phyloP scores from a whole-genome alignment of 1,140 invertebrate species.

The Daktulosphaira vitifoliae region DNA sequence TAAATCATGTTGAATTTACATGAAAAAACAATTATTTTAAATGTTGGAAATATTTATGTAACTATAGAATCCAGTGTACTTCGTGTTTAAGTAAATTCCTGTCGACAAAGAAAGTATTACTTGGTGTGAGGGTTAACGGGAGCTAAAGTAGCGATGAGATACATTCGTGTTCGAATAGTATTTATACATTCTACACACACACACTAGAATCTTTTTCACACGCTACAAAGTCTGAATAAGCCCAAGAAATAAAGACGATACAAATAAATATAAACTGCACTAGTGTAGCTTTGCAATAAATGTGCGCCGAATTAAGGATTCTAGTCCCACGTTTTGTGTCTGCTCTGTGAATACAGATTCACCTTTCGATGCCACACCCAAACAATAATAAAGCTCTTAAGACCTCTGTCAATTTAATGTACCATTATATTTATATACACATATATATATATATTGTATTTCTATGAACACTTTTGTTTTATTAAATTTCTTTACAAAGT shows the following conservation, averaged over 20 bases:
- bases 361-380: slow-evolving; percentile 29
- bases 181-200: slow-evolving; percentile 27
- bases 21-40: too few species aligned
- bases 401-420: slow-evolving; percentile 31
- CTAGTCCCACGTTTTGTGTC: slow-evolving; percentile 28
- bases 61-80: too few species aligned
- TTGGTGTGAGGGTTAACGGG: too few species aligned
- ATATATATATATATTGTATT: neutral
- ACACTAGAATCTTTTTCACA: slow-evolving; percentile 10
- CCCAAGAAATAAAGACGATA: slow-evolving; percentile 30
- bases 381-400: slow-evolving; percentile 34
- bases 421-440: neutral
- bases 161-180: slow-evolving; percentile 19
- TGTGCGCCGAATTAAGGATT: slow-evolving; percentile 32
- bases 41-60: too few species aligned
- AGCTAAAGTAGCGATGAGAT: neutral
- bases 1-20: too few species aligned
- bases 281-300: slow-evolving; percentile 15
- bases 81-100: too few species aligned
- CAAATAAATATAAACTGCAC: slow-evolving; percentile 33
- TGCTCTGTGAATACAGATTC: slow-evolving; percentile 30
- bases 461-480: slow-evolving; percentile 10
- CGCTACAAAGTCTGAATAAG: slow-evolving; percentile 17
- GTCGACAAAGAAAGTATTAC: too few species aligned
- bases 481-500: slow-evolving; percentile 13